phyloP scores from a whole-genome alignment of 2,888 invertebrate genomes.

The Parascotia fuliginaria region DNA sequence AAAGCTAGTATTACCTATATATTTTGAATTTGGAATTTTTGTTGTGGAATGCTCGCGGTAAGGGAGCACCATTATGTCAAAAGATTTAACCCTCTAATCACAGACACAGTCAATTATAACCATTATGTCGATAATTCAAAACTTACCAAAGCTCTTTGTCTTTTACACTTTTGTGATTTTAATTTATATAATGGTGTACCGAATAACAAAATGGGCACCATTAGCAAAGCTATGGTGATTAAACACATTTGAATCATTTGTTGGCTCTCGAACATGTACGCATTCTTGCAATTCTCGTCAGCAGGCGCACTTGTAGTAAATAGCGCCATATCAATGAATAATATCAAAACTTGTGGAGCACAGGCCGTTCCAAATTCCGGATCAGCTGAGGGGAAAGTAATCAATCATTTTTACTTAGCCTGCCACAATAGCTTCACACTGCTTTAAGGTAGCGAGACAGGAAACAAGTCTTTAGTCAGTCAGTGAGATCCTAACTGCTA shows the following conservation, averaged over 20 bases:
- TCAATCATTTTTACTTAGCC: no score
- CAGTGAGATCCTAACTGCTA: no score
- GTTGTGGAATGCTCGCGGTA: no score
- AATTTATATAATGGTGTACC: conserved; percentile 88
- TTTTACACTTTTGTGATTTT: conserved; percentile 43
- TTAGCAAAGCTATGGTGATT: conserved; percentile 84
- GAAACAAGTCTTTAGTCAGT: no score
- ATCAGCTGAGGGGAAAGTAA: conserved; percentile 44
- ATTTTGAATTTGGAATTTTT: no score
- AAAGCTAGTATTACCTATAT: no score
- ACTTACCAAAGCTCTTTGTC: conserved; percentile 39
- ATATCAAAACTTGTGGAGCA: conserved; percentile 91
- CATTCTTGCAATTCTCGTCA: conserved; percentile 67
- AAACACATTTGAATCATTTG: conserved; percentile 84
- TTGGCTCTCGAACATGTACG: conserved; percentile 86
- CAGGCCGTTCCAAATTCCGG: conserved; percentile 71
- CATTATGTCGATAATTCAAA: not conserved
- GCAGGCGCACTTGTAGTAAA: conserved; percentile 62
- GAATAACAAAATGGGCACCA: conserved; percentile 90
- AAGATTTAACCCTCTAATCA: no score
- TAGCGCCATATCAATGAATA: conserved; percentile 92
- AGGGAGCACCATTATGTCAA: no score
- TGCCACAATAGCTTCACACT: no score
- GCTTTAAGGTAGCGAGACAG: no score
- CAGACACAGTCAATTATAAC: not conserved